These are phyloP conservation scores for Acanthopleura granulata DNA, from an alignment of 2,888 invertebrate genomes.

Conservation along the genomic window DNA sequence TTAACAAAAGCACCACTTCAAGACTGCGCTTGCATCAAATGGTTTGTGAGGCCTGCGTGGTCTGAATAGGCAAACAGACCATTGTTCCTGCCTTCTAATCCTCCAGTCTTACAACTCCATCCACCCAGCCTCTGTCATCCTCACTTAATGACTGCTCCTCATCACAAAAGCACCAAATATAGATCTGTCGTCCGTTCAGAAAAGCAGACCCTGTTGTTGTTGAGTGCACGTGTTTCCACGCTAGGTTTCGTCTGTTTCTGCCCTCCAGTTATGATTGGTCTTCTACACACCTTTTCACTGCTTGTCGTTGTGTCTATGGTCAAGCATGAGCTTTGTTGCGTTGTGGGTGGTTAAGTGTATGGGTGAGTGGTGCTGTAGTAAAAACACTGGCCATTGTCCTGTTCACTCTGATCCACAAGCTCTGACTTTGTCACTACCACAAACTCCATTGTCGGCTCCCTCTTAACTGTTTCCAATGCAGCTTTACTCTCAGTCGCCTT, in stretches of 20 bases:
- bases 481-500: neutral
- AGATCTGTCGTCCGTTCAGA: neutral
- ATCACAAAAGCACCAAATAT: neutral
- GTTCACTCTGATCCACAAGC: neutral
- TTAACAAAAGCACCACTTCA: neutral
- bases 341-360: no score
- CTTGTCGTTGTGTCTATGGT: no score
- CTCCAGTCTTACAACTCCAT: no score
- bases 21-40: neutral
- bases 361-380: neutral
- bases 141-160: neutral
- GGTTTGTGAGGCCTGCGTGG: neutral
- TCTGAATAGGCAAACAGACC: no score
- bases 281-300: no score
- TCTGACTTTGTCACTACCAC: slow-evolving; percentile 7
- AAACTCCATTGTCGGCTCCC: slow-evolving; percentile 4
- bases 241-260: no score
- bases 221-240: no score
- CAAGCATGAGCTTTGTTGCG: no score
- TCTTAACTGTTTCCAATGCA: neutral
- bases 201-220: no score
- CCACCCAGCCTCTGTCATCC: neutral
- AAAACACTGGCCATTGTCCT: neutral
- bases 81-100: no score
- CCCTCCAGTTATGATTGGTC: no score